Evolutionary conservation across 2,888 invertebrate genomes (phyloP).

Genomic region (Melangyna quadrimaculata): DNA sequence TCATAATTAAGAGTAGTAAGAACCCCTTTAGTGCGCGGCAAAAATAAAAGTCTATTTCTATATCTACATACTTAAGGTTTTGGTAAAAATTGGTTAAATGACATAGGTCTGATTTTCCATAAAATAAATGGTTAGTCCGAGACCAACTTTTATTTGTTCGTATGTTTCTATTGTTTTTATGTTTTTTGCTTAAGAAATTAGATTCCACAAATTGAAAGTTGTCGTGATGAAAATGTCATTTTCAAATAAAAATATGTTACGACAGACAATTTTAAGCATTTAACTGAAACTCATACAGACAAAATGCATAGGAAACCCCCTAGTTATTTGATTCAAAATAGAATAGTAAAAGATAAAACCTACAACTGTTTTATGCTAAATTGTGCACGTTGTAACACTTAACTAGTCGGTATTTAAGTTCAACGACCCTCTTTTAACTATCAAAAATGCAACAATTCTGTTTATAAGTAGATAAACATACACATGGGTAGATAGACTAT

Average conservation of each 20-base stretch:
- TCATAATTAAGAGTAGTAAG: too few relatives aligned
- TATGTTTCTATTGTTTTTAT: too few relatives aligned
- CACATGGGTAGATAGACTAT: background rate
- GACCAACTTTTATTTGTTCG: too few relatives aligned
- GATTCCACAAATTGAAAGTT: conserved; percentile 1
- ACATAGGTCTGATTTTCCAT: too few relatives aligned
- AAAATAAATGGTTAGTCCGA: too few relatives aligned
- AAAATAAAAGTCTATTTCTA: too few relatives aligned
- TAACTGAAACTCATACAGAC: background rate
- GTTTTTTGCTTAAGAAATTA: background rate
- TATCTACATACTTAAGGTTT: too few relatives aligned
- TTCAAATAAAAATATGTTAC: background rate
- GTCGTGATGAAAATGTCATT: background rate
- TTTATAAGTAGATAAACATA: too few relatives aligned
- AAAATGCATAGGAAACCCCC: background rate
- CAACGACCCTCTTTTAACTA: conserved; percentile 25
- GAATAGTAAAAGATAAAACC: background rate
- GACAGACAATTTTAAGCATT: background rate
- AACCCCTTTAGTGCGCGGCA: too few relatives aligned
- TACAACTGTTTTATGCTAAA: background rate
- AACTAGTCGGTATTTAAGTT: background rate
- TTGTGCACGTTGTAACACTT: background rate
- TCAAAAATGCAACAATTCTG: conserved; percentile 49
- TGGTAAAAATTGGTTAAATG: too few relatives aligned
- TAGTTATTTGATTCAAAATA: background rate